phyloP scores from a whole-genome alignment of 1,140 invertebrate species.

The Nomia melanderi region DNA sequence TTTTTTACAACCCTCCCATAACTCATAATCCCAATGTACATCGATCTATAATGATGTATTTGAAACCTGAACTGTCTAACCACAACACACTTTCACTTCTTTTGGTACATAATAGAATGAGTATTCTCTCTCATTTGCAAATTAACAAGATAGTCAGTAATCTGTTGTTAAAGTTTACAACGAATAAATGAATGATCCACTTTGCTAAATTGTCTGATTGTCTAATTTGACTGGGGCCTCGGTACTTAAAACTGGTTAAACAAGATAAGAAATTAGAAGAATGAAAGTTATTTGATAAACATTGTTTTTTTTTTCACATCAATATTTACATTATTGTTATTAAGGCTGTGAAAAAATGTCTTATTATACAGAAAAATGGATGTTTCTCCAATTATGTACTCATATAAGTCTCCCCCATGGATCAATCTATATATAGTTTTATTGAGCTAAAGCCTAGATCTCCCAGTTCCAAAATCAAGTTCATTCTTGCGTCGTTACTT shows the following conservation, averaged over 20 bases:
- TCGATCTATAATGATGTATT: neutral
- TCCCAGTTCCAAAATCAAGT: neutral
- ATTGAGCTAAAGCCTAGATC: constrained; percentile 1
- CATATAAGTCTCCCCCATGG: neutral
- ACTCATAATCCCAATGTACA: neutral
- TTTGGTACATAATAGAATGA: neutral
- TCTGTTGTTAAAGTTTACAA: constrained; percentile 1
- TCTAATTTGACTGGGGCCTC: neutral
- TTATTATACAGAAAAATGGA: neutral
- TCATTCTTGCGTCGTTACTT: neutral
- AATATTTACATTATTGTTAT: neutral
- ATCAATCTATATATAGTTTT: constrained; percentile 33
- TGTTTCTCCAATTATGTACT: neutral
- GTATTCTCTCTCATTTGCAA: neutral
- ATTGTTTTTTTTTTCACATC: neutral
- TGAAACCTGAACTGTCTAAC: neutral
- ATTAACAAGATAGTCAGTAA: neutral
- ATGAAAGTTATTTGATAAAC: neutral
- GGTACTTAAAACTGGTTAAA: neutral
- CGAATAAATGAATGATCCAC: constrained; percentile 10
- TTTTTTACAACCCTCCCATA: neutral
- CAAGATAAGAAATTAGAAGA: neutral
- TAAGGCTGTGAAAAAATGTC: neutral
- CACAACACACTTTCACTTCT: neutral
- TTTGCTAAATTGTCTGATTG: constrained; percentile 16